phyloP scores from a whole-genome alignment of 2,888 invertebrate genomes.

The Alitta virens region DNA sequence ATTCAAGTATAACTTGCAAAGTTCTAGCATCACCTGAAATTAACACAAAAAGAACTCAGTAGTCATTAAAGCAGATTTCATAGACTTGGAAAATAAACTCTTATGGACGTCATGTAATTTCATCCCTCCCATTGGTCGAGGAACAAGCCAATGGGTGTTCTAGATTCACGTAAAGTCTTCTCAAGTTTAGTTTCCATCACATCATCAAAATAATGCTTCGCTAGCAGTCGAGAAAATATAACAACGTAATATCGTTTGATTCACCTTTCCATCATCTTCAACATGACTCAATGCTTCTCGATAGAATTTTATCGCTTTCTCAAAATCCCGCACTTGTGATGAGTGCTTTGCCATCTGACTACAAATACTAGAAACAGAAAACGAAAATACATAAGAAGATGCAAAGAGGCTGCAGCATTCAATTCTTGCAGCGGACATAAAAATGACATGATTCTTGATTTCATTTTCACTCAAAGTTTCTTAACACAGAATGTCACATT shows the following conservation, averaged over 20 bases:
- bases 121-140: no score
- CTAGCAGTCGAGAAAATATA: no score
- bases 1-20: constrained; percentile 56
- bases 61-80: neutral
- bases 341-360: constrained; percentile 73
- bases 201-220: no score
- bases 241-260: no score
- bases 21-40: constrained; percentile 53
- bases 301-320: constrained; percentile 76
- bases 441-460: no score
- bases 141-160: no score
- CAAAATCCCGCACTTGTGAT: constrained; percentile 65
- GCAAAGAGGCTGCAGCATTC: no score
- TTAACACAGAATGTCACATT: no score
- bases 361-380: constrained; percentile 61
- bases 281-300: constrained; percentile 81
- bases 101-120: no score
- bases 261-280: constrained; percentile 70
- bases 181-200: neutral
- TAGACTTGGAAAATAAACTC: neutral
- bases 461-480: no score
- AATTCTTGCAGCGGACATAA: no score
- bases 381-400: no score
- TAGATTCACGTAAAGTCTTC: neutral
- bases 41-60: neutral